Base-by-base conservation (phyloP, 1,140 invertebrate species). In the Nasonia giraulti region DNA sequence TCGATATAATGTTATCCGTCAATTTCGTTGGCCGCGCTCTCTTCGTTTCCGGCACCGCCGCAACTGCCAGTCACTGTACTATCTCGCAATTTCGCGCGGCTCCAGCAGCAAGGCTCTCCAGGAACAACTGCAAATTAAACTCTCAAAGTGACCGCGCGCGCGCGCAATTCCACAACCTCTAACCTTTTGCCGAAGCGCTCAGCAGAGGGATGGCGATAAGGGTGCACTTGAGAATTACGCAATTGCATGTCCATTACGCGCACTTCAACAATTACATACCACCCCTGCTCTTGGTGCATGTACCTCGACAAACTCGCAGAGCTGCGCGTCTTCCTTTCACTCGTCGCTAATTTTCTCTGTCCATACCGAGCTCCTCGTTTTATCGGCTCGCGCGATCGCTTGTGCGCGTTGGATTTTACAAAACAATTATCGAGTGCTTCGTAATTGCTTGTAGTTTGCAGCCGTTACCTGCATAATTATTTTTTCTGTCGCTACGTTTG, bases 51-150 rank as follows among this genome's bases (percentile, higher is more conserved):
- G 20, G 55, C 20, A 4, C 55, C 3, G 55, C 55, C 17, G 55
- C 20, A 55, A 14, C 14, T 1, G 50, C 50, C 27, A 71, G 31
- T 33, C 20, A 27, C 68, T 71, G 27, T 27, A 33, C 11, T 71
- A 33, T 33, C 8, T 33, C 31, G 27, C 69, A 71, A 71, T 71
- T 71, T 27, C 10, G 31, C 17, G 11, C 23, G 31, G 20, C 69
- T 11, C n/a, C 23, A 11, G 17, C 8, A 12, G 69, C 11, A 23
- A 33, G 31, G 6, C 27, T 27, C 23, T 33, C 23, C 1, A 71
- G 31, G 69, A 71, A 71, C 69, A 71, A 71, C 69, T 71, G 27
- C 69, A 27, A 71, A 71, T 71, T 71, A 71, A 71, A 33, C 69
- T 27, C 31, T 71, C 69, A 71, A 71, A 71, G 69, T 71, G 69